Conservation (phyloP, 2,797 vertebrate genomes). For the Remorina albescens region DNA sequence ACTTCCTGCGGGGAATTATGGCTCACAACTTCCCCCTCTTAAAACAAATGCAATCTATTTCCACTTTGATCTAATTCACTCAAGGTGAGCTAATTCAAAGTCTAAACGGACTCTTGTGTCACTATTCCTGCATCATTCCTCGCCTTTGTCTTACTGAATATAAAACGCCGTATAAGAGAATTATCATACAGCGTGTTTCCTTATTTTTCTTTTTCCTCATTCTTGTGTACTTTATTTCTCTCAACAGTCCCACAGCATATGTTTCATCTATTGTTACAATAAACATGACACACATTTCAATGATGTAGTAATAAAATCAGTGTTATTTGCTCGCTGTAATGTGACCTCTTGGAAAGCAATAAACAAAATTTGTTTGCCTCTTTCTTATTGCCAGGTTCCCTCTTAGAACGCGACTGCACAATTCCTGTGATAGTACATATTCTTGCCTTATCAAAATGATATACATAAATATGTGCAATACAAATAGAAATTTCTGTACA, state of each 20-base stretch:
- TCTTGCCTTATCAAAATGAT: not conserved
- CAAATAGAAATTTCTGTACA: not conserved
- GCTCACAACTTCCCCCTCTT: conserved; percentile 64
- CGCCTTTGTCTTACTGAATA: conserved; percentile 27
- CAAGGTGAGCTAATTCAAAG: conserved; percentile 30
- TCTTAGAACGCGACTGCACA: conserved; percentile 23
- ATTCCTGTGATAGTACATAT: conserved; percentile 22
- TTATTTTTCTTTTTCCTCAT: not conserved
- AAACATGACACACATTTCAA: conserved; percentile 45
- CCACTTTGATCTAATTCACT: conserved; percentile 61
- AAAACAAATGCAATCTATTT: conserved; percentile 69
- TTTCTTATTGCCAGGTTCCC: conserved; percentile 29
- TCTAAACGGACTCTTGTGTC: conserved; percentile 50
- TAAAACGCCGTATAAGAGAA: conserved; percentile 22
- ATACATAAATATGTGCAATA: not conserved
- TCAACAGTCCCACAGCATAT: conserved; percentile 34
- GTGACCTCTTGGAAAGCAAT: conserved; percentile 36
- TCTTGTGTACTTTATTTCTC: not conserved
- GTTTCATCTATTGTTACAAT: conserved; percentile 44
- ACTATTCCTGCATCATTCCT: conserved; percentile 28
- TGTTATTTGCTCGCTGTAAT: conserved; percentile 43
- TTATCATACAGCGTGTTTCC: conserved; percentile 14
- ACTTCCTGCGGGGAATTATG: conserved; percentile 61
- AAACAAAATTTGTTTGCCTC: conserved; percentile 41
- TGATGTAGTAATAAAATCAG: conserved; percentile 39